Conservation (phyloP, 2,797 vertebrate species). For the Heterohyrax brucei region DNA sequence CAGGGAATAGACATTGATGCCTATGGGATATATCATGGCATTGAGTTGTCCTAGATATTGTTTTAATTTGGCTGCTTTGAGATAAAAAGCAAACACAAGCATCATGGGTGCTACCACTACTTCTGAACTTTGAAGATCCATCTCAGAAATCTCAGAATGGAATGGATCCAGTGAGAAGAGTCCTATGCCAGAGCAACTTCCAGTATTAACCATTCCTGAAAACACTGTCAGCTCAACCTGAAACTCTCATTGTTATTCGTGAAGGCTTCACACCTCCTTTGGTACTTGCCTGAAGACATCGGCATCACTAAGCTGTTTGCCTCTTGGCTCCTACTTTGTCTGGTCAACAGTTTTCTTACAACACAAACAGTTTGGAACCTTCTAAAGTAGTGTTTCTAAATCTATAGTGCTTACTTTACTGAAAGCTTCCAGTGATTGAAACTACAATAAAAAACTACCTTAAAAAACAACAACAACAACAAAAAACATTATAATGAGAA, state of each 20-base stretch:
- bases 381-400: slow-evolving; percentile 3
- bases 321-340: neutral
- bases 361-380: slow-evolving; percentile 50
- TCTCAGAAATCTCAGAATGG: neutral
- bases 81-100: neutral
- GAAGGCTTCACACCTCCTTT: neutral
- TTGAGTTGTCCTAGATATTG: slow-evolving; percentile 14
- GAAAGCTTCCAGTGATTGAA: slow-evolving; percentile 1
- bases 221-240: neutral
- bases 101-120: neutral
- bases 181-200: neutral
- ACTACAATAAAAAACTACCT: slow-evolving; percentile 23
- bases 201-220: neutral
- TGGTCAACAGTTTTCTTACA: slow-evolving; percentile 15
- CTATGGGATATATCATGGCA: neutral
- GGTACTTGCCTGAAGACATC: slow-evolving; percentile 6
- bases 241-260: neutral
- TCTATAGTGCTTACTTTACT: slow-evolving; percentile 8
- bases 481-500: neutral
- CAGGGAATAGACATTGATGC: neutral
- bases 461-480: neutral
- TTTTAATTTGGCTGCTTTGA: slow-evolving; percentile 19
- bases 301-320: slow-evolving; percentile 48
- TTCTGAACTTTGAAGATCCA: neutral
- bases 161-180: neutral